Conservation (phyloP, 2,888 invertebrate species). For the Apodemia hepburni region DNA sequence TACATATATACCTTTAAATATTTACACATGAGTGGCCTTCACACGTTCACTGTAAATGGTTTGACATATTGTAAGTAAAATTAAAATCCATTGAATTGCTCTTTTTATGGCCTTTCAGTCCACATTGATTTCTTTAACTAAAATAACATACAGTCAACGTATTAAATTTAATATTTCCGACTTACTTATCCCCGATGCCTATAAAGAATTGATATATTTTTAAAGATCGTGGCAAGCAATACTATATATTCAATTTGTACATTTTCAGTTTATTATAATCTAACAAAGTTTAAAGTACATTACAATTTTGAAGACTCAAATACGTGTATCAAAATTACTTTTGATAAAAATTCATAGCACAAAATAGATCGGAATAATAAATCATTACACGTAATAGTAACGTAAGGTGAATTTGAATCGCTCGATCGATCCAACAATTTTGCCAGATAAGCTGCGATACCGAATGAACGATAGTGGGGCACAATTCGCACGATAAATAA, state of each 20-base stretch:
- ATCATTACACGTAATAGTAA: slow-evolving; percentile 8
- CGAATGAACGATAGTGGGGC: slow-evolving; percentile 72
- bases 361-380: background rate
- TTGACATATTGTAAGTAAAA: slow-evolving; percentile 1
- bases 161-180: slow-evolving; percentile 22
- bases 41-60: slow-evolving; percentile 13
- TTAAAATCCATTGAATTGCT: slow-evolving; percentile 5
- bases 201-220: slow-evolving; percentile 18
- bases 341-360: slow-evolving; percentile 11
- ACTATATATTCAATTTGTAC: slow-evolving; percentile 33
- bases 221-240: slow-evolving; percentile 31
- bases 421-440: slow-evolving; percentile 55
- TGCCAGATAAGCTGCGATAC: slow-evolving; percentile 74
- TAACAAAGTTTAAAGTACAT: slow-evolving; percentile 15
- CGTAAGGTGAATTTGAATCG: slow-evolving; percentile 25
- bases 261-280: slow-evolving; percentile 26
- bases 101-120: slow-evolving; percentile 25
- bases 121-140: slow-evolving; percentile 19
- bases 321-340: slow-evolving; percentile 13
- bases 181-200: slow-evolving; percentile 23
- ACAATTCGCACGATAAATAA: slow-evolving; percentile 79
- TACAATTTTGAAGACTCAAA: slow-evolving; percentile 15
- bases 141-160: slow-evolving; percentile 25
- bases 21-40: slow-evolving; percentile 34
- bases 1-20: slow-evolving; percentile 46